These are phyloP conservation scores for Poeciliopsis paucimaculata DNA, from an alignment of 2,797 vertebrate species.

Conservation along the genomic window DNA sequence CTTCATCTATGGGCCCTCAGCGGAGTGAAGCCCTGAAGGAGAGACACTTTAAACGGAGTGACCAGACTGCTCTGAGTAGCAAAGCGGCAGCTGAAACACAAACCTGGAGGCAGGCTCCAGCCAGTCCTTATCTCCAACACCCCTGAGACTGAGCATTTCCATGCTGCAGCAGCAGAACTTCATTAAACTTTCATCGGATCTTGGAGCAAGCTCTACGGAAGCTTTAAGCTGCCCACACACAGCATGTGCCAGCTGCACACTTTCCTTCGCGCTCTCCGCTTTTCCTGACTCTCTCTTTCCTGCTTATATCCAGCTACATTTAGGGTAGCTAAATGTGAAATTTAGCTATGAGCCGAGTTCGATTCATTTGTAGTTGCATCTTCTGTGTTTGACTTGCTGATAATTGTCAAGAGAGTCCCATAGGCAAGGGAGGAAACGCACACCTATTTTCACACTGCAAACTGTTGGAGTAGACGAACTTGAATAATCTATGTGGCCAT, in stretches of 20 bases:
- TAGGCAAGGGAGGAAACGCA: constrained; percentile 6
- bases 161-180: constrained; percentile 49
- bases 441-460: neutral
- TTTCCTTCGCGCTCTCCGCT: constrained; percentile 9
- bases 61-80: constrained; percentile 18
- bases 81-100: constrained; percentile 49
- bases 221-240: constrained; percentile 42
- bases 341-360: constrained; percentile 33
- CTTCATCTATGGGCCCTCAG: constrained; percentile 6
- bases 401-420: constrained; percentile 16
- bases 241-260: constrained; percentile 1
- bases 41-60: constrained; percentile 5
- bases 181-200: constrained; percentile 70
- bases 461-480: neutral
- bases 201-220: constrained; percentile 44
- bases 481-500: neutral
- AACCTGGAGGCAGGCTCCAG: constrained; percentile 34
- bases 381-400: constrained; percentile 36
- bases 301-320: constrained; percentile 35
- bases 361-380: constrained; percentile 38
- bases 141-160: constrained; percentile 40
- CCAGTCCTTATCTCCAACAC: constrained; percentile 25
- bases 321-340: constrained; percentile 32
- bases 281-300: neutral
- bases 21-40: constrained; percentile 10